Base-by-base conservation (phyloP, 2,888 invertebrate species). In the Agrotis exclamationis region DNA sequence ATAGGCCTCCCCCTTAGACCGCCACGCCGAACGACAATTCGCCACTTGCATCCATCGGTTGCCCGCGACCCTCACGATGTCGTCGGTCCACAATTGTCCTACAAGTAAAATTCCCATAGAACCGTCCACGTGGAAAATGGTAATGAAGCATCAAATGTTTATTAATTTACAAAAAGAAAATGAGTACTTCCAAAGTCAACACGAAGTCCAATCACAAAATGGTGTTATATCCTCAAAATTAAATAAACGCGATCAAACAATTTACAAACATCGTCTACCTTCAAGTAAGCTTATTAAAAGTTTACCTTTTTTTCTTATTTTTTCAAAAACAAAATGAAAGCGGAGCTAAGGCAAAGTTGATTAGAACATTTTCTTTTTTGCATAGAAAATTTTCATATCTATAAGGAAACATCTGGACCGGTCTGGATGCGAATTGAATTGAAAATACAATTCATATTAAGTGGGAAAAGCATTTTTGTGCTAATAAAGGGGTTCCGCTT, bases 301-400 rank as follows among this genome's bases (percentile, higher is more conserved):
- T 45, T 47, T 45, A 2, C 18, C 2, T 1, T 16, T 53, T 51
- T 76, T 67, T 45, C 58, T 76, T 20, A 28, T 76, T 63, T 56
- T 54, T 51, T 16, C n/a, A 22, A 63, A 53, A 65, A 11, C 18
- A 13, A 59, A 47, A 63, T 28, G 18, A 47, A 53, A 54, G 16
- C 7, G 6, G 5, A 45, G 39, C 39, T 39, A 70, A 11, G 3
- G n/a, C 22, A n/a, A 48, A 47, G 1, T n/a, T 22, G 65, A 76
- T 63, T 50, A 28, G 13, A 62, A 45, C 47, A 28, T 74, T 76
- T 60, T 68, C 4, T 22, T 13, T 11, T 24, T 28, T 54, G 13
- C n/a, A 11, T 14, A 14, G 2, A 22, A 51, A 16, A 14, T 18
- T 39, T 28, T 60, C 9, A 11, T n/a, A 11, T 48, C n/a, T 48